Evolutionary conservation across 2,113 vertebrate species (phyloP), one percentile per base, ranked within the genome.

Genomic region (Sterrhoptilus dennistouni): DNA sequence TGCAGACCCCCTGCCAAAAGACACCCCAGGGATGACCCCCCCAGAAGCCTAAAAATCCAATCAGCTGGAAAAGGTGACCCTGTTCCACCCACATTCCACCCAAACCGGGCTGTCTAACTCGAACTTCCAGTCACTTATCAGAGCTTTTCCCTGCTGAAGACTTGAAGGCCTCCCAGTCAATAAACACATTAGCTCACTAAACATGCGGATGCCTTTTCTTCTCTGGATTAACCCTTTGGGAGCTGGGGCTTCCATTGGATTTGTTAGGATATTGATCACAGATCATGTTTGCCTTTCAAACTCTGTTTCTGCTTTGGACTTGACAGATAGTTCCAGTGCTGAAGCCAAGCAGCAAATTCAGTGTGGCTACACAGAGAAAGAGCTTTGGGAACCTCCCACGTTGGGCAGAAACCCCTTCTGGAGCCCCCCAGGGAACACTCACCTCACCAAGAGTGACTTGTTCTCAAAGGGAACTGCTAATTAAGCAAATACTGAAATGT

Each of bases 201-300:
- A 97, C 96, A 98, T 97, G 77, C 33, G 96, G 98, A 98, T 98
- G 96, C 97, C 95, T 98, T 97, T 98, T 97, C 98, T 98, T 98
- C 97, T 98, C 97, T 91, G 95, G 97, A 98, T 99, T 98, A 98
- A 98, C 98, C 98, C 98, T 98, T 98, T 56, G 97, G 96, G 98
- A 98, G 96, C 97, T 98, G 97, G 96, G 98, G 97, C 97, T 97
- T 98, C 98, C 98, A 97, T 98, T 97, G 97, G 97, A 98, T 98
- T 98, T 98, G 97, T 98, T 98, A 98, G 98, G 97, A 96, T 98
- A 98, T 98, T 98, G 98, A 98, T 98, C 98, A 98, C 94, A 97
- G 97, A 97, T 98, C 97, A 95, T 93, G 98, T 97, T 97, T 97
- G 97, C 96, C 94, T 98, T 98, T 98, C 98, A 97, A 97, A 96